Conservation (phyloP, 2,113 vertebrate species). For the Chaetorhynchus papuensis region DNA sequence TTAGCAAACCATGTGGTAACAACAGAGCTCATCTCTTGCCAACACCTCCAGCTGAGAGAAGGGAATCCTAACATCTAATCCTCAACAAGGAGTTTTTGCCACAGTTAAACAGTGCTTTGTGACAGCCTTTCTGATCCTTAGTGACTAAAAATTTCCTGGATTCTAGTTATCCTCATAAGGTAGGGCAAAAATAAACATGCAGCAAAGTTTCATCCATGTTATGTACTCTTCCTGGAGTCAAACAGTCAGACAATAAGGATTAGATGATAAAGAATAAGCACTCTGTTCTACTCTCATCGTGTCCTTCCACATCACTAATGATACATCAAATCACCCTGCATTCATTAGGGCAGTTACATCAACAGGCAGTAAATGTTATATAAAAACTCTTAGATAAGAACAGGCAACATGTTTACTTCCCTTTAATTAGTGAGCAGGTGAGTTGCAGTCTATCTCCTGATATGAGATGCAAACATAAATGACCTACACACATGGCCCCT, state of each 20-base stretch:
- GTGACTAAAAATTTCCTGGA: background rate
- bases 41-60: background rate
- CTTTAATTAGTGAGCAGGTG: constrained; percentile 31
- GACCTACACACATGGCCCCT: background rate
- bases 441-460: background rate
- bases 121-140: background rate
- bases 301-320: background rate
- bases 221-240: background rate
- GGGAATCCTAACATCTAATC: background rate
- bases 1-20: background rate
- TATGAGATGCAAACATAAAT: background rate
- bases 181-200: background rate
- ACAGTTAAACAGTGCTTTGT: background rate
- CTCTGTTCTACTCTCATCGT: background rate
- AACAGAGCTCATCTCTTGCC: background rate
- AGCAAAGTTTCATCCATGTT: background rate
- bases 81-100: background rate
- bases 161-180: background rate
- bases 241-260: background rate
- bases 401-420: background rate
- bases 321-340: background rate
- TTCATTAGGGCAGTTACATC: background rate
- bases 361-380: background rate
- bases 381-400: background rate
- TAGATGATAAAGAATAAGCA: background rate